phyloP scores from a whole-genome alignment of 2,888 invertebrate genomes.

The Cataglyphis rosenhaueri region DNA sequence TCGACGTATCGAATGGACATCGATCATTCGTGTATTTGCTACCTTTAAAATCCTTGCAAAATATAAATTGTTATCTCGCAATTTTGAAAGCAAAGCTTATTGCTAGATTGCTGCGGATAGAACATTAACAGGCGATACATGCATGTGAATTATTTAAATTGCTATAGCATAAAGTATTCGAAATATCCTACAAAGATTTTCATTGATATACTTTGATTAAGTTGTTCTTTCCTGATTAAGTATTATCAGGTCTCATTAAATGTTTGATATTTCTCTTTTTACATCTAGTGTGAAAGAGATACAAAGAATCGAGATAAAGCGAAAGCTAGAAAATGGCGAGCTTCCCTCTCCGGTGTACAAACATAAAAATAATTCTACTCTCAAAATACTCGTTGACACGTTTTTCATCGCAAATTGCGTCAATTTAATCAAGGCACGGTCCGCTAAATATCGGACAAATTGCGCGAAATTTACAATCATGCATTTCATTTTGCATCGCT shows the following conservation, averaged over 20 bases:
- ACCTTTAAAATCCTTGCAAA: conserved; percentile 33
- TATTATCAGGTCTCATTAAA: conserved; percentile 25
- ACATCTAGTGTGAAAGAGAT: conserved; percentile 21
- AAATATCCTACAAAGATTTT: conserved; percentile 18
- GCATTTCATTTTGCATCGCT: conserved; percentile 35
- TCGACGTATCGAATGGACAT: conserved; percentile 62
- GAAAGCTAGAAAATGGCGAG: conserved; percentile 12
- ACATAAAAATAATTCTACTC: conserved; percentile 51
- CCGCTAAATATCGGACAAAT: conserved; percentile 52
- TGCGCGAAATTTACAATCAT: conserved; percentile 41
- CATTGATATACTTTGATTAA: conserved; percentile 4
- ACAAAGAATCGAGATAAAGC: conserved; percentile 50
- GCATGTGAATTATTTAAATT: conserved; percentile 9
- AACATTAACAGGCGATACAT: not conserved
- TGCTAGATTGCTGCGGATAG: not conserved
- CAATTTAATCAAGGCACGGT: conserved; percentile 56
- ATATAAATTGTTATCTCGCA: conserved; percentile 25
- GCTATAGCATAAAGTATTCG: not conserved
- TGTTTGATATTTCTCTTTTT: conserved; percentile 35
- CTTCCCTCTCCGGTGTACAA: conserved; percentile 11
- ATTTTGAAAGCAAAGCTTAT: conserved; percentile 1
- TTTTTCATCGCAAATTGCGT: conserved; percentile 54
- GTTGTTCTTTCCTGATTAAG: not conserved
- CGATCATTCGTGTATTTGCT: conserved; percentile 54
- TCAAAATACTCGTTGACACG: conserved; percentile 38